A percentile compares a stretch with the other conserved stretches of the same genome.
Evolutionary conservation across 2,888 invertebrate species (phyloP).

Genomic region (Apamea monoglypha): DNA sequence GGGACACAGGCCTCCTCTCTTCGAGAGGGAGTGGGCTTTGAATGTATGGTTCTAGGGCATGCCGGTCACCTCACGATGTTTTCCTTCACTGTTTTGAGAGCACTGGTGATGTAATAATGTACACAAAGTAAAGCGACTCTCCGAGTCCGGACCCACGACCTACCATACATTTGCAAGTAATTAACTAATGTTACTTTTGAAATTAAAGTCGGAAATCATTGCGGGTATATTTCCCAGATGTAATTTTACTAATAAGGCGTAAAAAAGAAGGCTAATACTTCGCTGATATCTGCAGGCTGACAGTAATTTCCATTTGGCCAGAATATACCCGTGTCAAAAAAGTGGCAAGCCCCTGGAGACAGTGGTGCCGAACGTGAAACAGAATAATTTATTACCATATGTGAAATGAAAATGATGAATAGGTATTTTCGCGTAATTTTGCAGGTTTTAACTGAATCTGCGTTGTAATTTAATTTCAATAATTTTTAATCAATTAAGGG

Average conservation of each 20-base stretch:
- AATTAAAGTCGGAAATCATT: not conserved
- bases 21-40: not conserved
- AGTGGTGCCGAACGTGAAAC: constrained; percentile 16
- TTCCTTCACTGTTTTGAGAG: not conserved
- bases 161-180: not conserved
- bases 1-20: not conserved
- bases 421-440: not conserved
- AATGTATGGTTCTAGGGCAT: not conserved
- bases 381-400: constrained; percentile 40
- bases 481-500: not conserved
- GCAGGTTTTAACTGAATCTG: not conserved
- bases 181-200: not conserved
- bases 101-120: no score
- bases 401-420: constrained; percentile 28
- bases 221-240: not conserved
- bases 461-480: not conserved
- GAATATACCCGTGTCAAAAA: constrained; percentile 54
- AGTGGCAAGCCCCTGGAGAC: constrained; percentile 26
- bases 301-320: constrained; percentile 39
- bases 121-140: no score
- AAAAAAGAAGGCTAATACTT: not conserved
- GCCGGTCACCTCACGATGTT: not conserved
- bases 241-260: constrained; percentile 1
- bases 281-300: constrained; percentile 16
- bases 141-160: no score